Evolutionary conservation across 2,797 vertebrate species (phyloP).

Genomic region (Forpus xanthops): DNA sequence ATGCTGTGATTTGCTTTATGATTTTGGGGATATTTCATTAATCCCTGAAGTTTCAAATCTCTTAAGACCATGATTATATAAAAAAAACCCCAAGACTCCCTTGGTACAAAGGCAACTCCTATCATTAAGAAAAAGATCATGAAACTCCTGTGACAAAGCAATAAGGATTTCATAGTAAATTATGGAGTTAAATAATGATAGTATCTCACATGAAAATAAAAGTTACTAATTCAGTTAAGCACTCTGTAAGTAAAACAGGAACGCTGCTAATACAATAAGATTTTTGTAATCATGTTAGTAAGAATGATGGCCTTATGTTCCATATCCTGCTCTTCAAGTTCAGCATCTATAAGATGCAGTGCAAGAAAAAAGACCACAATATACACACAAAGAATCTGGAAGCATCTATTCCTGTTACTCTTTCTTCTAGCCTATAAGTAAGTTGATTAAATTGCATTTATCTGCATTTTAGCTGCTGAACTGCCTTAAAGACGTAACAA

Average conservation of each 20-base stretch:
- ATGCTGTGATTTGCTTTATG: constrained; percentile 55
- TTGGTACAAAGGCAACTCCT: not conserved
- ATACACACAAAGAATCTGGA: not conserved
- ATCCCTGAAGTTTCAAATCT: constrained; percentile 54
- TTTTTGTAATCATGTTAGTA: constrained; percentile 39
- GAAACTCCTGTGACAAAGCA: constrained; percentile 14
- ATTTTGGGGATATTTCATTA: constrained; percentile 45
- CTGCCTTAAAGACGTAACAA: not conserved
- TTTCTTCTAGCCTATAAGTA: not conserved
- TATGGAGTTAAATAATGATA: constrained; percentile 2
- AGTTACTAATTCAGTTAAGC: constrained; percentile 25
- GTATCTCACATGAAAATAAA: not conserved
- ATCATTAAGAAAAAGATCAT: not conserved
- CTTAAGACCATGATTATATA: constrained; percentile 54
- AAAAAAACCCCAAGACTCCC: not conserved
- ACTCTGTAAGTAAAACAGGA: constrained; percentile 26
- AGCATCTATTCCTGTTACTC: not conserved
- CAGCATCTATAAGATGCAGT: not conserved
- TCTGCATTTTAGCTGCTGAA: not conserved
- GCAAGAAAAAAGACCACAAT: not conserved
- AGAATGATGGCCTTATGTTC: constrained; percentile 31
- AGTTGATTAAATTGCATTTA: not conserved
- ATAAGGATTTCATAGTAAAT: constrained; percentile 28
- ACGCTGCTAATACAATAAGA: constrained; percentile 20
- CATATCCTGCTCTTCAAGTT: not conserved